These are phyloP conservation scores for Hydractinia echinata DNA, from an alignment of 30 jellyfish, hydroid and myxozoan species.

Conservation along the genomic window DNA sequence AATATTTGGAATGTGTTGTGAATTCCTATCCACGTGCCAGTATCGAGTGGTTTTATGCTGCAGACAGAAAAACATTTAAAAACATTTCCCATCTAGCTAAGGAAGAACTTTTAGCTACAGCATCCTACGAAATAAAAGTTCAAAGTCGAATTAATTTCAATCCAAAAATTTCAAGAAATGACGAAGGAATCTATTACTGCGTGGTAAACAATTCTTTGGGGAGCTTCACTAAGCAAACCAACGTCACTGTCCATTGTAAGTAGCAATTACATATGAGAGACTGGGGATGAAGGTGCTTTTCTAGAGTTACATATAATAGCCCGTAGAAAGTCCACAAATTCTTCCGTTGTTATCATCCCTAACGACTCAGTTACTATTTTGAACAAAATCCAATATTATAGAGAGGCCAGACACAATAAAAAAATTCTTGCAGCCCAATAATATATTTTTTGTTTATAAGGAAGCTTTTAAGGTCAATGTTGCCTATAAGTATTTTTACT, in stretches of 20 bases:
- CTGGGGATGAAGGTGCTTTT: too few species aligned
- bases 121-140: slow-evolving; percentile 16
- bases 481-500: too few species aligned
- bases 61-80: neutral
- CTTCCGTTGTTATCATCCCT: too few species aligned
- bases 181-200: slow-evolving; percentile 54
- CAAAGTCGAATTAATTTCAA: slow-evolving; percentile 37
- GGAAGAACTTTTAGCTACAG: neutral
- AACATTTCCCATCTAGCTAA: neutral
- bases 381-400: too few species aligned
- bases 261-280: neutral
- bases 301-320: too few species aligned
- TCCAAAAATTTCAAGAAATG: slow-evolving; percentile 34
- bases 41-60: slow-evolving; percentile 5
- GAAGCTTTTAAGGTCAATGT: too few species aligned
- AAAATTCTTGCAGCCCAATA: too few species aligned
- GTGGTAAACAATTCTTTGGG: slow-evolving; percentile 49
- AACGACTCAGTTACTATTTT: too few species aligned
- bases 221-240: slow-evolving; percentile 12
- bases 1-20: neutral
- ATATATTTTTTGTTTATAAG: too few species aligned
- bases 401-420: too few species aligned
- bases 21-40: neutral
- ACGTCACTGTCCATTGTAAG: slow-evolving; percentile 62
- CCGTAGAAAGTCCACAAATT: too few species aligned